These are phyloP conservation scores for Coelopa pilipes DNA, from an alignment of 2,888 invertebrate species.

Conservation along the genomic window DNA sequence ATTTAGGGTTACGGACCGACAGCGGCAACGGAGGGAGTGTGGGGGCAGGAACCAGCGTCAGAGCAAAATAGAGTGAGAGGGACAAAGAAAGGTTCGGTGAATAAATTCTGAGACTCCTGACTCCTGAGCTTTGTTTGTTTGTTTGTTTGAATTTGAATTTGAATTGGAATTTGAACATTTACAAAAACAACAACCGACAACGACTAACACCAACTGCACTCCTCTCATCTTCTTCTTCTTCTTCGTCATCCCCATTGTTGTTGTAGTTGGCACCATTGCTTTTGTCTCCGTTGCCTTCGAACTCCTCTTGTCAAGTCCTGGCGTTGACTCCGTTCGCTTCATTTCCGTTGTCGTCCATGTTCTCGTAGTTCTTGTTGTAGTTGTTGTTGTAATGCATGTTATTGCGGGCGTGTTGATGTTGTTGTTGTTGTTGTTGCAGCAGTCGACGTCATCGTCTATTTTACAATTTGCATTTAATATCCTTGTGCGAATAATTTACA, in stretches of 20 bases:
- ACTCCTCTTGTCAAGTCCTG: neutral
- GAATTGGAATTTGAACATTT: slow-evolving; percentile 38
- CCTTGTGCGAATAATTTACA: slow-evolving; percentile 68
- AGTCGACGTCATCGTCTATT: slow-evolving; percentile 55
- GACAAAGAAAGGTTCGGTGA: no score
- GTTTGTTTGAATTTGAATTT: slow-evolving; percentile 43
- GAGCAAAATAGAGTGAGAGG: no score
- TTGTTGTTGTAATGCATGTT: slow-evolving; percentile 18
- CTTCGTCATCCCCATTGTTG: neutral
- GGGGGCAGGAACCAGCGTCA: no score
- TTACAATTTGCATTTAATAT: slow-evolving; percentile 66
- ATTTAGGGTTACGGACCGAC: no score
- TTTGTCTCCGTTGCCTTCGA: neutral
- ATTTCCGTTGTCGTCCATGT: slow-evolving; percentile 17
- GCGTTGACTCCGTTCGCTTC: neutral
- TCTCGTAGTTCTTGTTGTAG: slow-evolving; percentile 4
- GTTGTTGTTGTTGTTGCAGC: slow-evolving; percentile 43
- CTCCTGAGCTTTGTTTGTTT: slow-evolving; percentile 44
- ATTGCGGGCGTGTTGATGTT: slow-evolving; percentile 18
- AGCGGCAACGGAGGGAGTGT: no score
- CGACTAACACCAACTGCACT: no score
- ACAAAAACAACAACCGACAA: slow-evolving; percentile 12
- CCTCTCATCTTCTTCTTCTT: neutral
- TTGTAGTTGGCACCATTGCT: neutral
- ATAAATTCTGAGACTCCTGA: slow-evolving; percentile 36